Base-by-base conservation (phyloP, 1,140 invertebrate species). In the Metopolophium dirhodum region DNA sequence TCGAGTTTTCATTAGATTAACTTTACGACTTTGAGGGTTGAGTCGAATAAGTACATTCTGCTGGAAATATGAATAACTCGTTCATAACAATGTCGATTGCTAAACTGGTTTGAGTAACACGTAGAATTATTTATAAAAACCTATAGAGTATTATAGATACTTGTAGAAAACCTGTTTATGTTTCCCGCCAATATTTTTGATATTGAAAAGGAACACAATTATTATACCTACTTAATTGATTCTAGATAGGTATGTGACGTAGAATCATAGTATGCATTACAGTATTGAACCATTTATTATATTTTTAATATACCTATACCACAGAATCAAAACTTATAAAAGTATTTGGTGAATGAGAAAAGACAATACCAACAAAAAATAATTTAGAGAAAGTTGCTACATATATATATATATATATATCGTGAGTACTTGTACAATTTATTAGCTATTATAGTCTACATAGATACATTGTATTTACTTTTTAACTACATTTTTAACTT, bases 101-200 rank as follows among this genome's bases (percentile, higher is more conserved):
- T n/a, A 90, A 90, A 90, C 89, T 68, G 89, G 89, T 90, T 90
- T 89, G 35, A 41, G n/a, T 89, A 57, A 37, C 51, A 57, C 35
- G 35, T 57, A 88, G 30, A 88, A 54, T 35, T 47, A 47, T 86
- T 88, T 49, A 51, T 77, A 49, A 51, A 88, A 49, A 89, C 35
- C 51, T 54, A 68, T 54, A 51, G 14, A 51, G 49, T 51, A 18
- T 51, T 51, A 18, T 51, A 51, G 14, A 54, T 30, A 47, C 23
- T 7, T 41, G 37, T n/a, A n/a, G 51, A 49, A 45, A 61, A 68
- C 89, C 41, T 68, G 57, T 90, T 90, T 68, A 68, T 18, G 57
- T 90, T 93, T 93, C 91, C 91, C 82, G 91, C 91, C 91, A 93
- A 93, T 93, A 93, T 54, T 54, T 86, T 57, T 26, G 45, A 45